Base-by-base conservation (phyloP, 2,797 vertebrate species). In the Pyrocephalus nanus region DNA sequence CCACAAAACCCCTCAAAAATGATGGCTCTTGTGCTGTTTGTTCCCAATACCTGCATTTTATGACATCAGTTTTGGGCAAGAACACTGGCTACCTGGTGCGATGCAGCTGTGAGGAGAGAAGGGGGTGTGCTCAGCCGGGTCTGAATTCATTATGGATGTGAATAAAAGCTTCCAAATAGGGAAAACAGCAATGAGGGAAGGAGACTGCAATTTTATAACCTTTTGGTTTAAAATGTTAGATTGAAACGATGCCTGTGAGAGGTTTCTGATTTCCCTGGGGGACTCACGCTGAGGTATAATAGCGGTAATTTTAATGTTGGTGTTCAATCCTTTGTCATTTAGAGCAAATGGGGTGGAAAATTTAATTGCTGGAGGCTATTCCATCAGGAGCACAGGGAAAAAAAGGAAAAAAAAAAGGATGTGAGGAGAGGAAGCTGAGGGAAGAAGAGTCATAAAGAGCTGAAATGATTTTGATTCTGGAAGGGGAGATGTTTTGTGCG, bases 191-290 rank as follows among this genome's bases (percentile, higher is more conserved):
- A 72, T 30, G 85, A 61, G 58, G 69, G 91, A 88, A 88, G 89
- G 69, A 58, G 71, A 22, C 70, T 81, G 92, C 79, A 58, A 8
- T 94, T 91, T 78, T 92, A 48, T 66, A 91, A 90, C 82, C 84
- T 93, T 93, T 93, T 74, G 85, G 82, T 78, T 96, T 70, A 80
- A 91, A 78, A 55, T 77, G 89, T 66, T 72, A 75, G 83, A 88
- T 92, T 81, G 90, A 72, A 96, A 88, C 82, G 72, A 6, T 78
- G 93, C 92, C 88, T 84, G 69, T 9, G 91, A 93, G 81, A 92
- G 92, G 73, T 58, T 61, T 94, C 91, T 96, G 93, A 94, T 97
- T 96, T 97, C 95, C 95, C 92, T 42, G 36, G 95, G 75, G 95
- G 51, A 29, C 7, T 38, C 75, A 16, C 18, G 86, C 91, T 81